Evolutionary conservation across 2,113 vertebrate genomes (phyloP).

Genomic region (Pyxicephalus adspersus): DNA sequence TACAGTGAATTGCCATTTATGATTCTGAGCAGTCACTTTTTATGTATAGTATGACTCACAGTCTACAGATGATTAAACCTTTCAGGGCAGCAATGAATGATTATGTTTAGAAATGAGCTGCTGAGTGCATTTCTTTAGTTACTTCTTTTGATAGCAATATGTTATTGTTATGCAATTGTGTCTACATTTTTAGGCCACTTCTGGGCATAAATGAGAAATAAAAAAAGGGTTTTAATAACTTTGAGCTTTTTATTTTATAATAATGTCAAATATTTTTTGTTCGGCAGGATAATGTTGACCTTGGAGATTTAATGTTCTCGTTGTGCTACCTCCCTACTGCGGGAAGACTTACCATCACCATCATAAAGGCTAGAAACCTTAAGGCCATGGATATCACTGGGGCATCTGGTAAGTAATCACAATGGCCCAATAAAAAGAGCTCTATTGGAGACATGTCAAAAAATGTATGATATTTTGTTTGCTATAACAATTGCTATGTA

Average conservation of each 20-base stretch:
- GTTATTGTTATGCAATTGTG: constrained; percentile 10
- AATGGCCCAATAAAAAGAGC: neutral
- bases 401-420: constrained; percentile 84
- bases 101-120: neutral
- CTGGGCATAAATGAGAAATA: neutral
- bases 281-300: constrained; percentile 93
- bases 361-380: constrained; percentile 97
- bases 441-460: neutral
- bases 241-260: neutral
- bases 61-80: constrained; percentile 15
- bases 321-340: constrained; percentile 98
- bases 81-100: constrained; percentile 15
- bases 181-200: neutral
- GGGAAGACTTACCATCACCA: constrained; percentile 94
- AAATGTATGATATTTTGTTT: no score
- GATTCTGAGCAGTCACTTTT: constrained; percentile 4
- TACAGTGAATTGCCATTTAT: neutral
- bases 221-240: neutral
- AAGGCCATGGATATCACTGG: constrained; percentile 99
- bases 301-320: constrained; percentile 98
- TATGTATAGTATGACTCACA: neutral
- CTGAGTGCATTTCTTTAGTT: neutral
- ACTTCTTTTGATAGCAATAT: neutral
- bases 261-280: constrained; percentile 51
- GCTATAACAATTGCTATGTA: no score